These are phyloP conservation scores for Chamaetylas fuelleborni DNA, from an alignment of 2,113 vertebrate genomes.

Conservation along the genomic window DNA sequence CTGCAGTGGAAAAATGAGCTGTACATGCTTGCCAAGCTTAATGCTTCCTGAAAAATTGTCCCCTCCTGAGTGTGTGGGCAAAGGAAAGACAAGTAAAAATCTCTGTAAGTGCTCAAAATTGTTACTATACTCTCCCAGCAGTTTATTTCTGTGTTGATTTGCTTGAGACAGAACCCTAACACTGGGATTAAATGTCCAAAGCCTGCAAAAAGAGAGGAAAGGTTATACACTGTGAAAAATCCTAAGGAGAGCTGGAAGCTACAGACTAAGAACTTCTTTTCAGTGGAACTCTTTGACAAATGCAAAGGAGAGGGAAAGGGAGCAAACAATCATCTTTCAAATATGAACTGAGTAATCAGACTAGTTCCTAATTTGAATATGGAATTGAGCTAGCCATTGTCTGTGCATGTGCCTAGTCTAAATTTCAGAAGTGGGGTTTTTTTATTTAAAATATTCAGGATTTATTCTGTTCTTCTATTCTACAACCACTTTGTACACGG, in stretches of 20 bases:
- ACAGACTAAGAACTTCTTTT: neutral
- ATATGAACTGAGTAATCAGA: neutral
- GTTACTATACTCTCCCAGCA: neutral
- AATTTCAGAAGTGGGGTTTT: neutral
- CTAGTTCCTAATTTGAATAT: neutral
- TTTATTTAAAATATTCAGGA: neutral
- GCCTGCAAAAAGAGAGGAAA: neutral
- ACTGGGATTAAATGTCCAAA: accelerated
- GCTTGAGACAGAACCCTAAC: neutral
- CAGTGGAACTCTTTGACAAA: neutral
- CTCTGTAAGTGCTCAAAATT: neutral
- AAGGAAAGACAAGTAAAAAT: neutral
- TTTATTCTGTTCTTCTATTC: neutral
- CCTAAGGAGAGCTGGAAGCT: neutral
- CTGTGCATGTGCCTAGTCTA: neutral
- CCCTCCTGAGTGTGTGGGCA: neutral
- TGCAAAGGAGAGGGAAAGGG: neutral
- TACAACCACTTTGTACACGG: neutral
- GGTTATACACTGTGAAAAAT: neutral
- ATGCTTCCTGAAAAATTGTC: neutral
- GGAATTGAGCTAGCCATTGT: neutral
- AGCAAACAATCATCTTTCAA: neutral
- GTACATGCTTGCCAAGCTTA: neutral
- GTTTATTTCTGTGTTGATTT: neutral
- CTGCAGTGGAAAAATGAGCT: neutral